These are phyloP conservation scores for Ramazzottius varieornatus DNA, from an alignment of 2,888 invertebrate genomes.

Conservation along the genomic window DNA sequence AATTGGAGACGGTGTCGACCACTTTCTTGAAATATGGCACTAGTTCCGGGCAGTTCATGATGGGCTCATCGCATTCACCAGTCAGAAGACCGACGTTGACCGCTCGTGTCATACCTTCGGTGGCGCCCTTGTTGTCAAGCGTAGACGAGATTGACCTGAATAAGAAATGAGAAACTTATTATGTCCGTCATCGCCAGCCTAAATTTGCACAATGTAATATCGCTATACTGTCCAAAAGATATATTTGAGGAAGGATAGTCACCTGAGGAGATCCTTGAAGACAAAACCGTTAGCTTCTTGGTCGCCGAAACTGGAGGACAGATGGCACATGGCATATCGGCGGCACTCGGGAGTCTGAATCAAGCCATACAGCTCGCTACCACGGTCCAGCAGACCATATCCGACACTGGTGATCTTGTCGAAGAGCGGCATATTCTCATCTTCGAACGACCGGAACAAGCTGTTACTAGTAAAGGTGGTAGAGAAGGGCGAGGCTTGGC, in stretches of 20 bases:
- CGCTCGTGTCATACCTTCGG: background rate
- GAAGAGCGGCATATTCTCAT: conserved; percentile 1
- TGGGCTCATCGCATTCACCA: background rate
- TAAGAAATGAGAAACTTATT: background rate
- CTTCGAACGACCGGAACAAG: conserved; percentile 3
- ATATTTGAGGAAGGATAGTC: background rate
- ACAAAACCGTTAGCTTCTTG: background rate
- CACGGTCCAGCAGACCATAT: background rate
- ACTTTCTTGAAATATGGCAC: background rate
- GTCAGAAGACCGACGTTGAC: conserved; percentile 1
- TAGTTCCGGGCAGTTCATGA: conserved; percentile 1
- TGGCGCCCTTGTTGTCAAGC: background rate
- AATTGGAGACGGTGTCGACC: background rate
- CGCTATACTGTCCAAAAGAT: too few relatives aligned
- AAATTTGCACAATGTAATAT: too few relatives aligned
- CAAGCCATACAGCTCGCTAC: background rate
- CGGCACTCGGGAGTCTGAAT: background rate
- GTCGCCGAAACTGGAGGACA: background rate
- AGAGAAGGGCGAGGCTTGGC: background rate
- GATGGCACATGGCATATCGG: background rate
- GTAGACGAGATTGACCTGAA: background rate
- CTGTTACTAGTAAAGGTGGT: background rate
- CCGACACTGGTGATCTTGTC: conserved; percentile 1
- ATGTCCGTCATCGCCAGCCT: too few relatives aligned
- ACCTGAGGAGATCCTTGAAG: conserved; percentile 4